Evolutionary conservation across 2,797 vertebrate genomes (phyloP).

Genomic region (Characodon lateralis): DNA sequence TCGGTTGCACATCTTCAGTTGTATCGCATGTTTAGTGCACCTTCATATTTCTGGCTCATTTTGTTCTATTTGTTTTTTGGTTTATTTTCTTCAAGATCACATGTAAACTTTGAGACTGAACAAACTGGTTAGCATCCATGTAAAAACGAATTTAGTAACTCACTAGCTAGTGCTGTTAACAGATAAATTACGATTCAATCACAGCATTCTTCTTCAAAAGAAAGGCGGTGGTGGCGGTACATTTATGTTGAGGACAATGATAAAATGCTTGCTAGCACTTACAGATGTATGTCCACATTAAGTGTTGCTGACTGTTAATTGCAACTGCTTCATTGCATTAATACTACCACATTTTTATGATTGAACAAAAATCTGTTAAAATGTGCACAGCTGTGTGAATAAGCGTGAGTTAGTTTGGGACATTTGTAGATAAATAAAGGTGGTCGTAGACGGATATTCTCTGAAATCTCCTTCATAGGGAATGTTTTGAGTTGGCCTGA

Average conservation of each 20-base stretch:
- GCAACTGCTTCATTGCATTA: not conserved
- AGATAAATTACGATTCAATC: not conserved
- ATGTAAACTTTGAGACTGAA: conserved; percentile 20
- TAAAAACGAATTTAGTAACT: conserved; percentile 23
- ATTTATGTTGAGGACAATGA: not conserved
- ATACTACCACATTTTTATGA: conserved; percentile 41
- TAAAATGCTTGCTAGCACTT: not conserved
- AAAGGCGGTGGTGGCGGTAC: not conserved
- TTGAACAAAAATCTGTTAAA: conserved; percentile 35
- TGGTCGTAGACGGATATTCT: conserved; percentile 33
- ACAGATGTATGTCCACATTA: not conserved
- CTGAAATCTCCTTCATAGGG: conserved; percentile 1
- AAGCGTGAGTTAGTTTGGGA: conserved; percentile 20
- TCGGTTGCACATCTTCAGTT: conserved; percentile 35
- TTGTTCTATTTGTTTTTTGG: not conserved
- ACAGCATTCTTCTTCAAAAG: not conserved
- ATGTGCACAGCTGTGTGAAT: conserved; percentile 29
- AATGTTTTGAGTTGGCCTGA: not conserved
- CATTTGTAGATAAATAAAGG: conserved; percentile 8
- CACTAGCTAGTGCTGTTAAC: not conserved
- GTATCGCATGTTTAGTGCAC: conserved; percentile 34
- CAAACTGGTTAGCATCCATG: conserved; percentile 5
- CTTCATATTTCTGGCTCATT: conserved; percentile 58
- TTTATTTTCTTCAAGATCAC: conserved; percentile 16
- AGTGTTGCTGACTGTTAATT: not conserved